phyloP scores from a whole-genome alignment of 2,888 invertebrate genomes.

The Hypomecis punctinalis region DNA sequence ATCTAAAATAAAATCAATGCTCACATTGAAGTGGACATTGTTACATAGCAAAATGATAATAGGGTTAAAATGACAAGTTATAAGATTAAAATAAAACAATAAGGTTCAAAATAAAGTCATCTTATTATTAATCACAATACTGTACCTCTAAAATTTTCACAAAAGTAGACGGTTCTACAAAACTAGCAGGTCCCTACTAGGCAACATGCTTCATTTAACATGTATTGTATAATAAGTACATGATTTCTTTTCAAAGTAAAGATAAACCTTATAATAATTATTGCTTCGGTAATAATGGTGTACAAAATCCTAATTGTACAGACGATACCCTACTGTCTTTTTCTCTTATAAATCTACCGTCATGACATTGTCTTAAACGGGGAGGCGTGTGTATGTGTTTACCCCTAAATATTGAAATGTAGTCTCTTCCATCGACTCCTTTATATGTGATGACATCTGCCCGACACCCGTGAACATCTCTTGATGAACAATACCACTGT shows the following conservation, averaged over 20 bases:
- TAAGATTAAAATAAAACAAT: conserved; percentile 34
- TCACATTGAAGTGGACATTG: neutral
- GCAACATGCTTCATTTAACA: conserved; percentile 69
- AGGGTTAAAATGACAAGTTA: neutral
- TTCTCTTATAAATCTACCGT: conserved; percentile 78
- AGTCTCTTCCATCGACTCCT: conserved; percentile 74
- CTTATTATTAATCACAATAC: conserved; percentile 67
- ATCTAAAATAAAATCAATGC: neutral
- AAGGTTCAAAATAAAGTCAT: conserved; percentile 31
- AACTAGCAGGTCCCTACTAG: conserved; percentile 78
- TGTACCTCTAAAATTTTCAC: conserved; percentile 67
- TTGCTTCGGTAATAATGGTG: conserved; percentile 46
- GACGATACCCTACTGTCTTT: conserved; percentile 57
- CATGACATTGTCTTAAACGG: conserved; percentile 74
- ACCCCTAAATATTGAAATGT: conserved; percentile 79
- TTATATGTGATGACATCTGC: conserved; percentile 80
- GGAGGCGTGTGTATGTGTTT: conserved; percentile 77
- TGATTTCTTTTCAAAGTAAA: conserved; percentile 60
- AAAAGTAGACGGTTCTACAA: conserved; percentile 56
- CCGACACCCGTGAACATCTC: conserved; percentile 77
- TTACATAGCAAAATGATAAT: neutral
- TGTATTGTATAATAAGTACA: conserved; percentile 68
- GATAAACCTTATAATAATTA: conserved; percentile 44
- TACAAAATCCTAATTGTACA: conserved; percentile 25
- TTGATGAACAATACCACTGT: conserved; percentile 80